Conservation (phyloP, 2,113 vertebrate genomes). For the Corythoichthys haematopterus region DNA sequence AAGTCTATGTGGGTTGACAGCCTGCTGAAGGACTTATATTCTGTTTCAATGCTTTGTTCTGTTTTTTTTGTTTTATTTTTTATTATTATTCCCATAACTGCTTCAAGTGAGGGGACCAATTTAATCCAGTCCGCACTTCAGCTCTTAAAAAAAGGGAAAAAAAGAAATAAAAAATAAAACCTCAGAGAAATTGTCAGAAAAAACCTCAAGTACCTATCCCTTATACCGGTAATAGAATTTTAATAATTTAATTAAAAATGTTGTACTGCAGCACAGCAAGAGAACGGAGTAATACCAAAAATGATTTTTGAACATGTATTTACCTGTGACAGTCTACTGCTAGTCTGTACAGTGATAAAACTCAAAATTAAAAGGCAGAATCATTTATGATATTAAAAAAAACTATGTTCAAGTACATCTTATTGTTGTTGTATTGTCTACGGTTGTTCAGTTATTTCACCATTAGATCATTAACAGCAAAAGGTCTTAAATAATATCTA, state of each 20-base stretch:
- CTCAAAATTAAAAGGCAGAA: not conserved
- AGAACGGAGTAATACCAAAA: too few relatives aligned
- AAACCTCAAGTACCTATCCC: not conserved
- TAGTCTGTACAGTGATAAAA: not conserved
- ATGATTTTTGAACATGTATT: too few relatives aligned
- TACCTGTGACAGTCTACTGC: too few relatives aligned
- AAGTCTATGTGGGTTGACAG: conserved; percentile 5
- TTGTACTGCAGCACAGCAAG: too few relatives aligned
- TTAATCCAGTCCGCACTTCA: not conserved
- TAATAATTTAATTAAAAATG: too few relatives aligned
- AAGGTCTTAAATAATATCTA: not conserved
- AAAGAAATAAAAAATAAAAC: not conserved
- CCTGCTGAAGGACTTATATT: conserved; percentile 10
- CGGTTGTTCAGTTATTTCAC: not conserved
- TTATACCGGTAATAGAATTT: too few relatives aligned
- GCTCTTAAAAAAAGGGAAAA: not conserved
- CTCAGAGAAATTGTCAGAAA: not conserved
- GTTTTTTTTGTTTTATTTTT: not conserved
- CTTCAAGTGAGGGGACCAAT: not conserved
- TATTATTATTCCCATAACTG: conserved; percentile 6
- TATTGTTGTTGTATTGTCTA: too few relatives aligned
- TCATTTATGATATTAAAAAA: not conserved
- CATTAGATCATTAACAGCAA: not conserved
- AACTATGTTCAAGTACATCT: too few relatives aligned
- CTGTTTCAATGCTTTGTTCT: not conserved